These are phyloP conservation scores for Nothura maculosa DNA, from an alignment of 2,797 vertebrate genomes.

Conservation along the genomic window DNA sequence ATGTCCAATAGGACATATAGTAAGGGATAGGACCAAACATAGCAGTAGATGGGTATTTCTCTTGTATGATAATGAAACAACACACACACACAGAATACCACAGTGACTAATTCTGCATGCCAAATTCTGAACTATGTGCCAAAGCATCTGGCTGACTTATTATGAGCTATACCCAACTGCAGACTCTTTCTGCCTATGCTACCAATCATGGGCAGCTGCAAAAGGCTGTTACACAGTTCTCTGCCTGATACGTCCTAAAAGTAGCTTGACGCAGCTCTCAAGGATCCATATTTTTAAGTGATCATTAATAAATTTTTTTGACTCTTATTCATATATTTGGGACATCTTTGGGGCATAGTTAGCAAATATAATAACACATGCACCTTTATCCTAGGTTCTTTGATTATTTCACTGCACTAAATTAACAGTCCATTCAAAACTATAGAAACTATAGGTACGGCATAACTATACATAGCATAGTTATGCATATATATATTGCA, in stretches of 20 bases:
- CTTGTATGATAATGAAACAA: background rate
- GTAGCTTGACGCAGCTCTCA: background rate
- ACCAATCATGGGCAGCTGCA: background rate
- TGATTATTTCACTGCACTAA: background rate
- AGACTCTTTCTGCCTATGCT: background rate
- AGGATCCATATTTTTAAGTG: background rate
- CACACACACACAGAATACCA: background rate
- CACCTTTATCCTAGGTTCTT: background rate
- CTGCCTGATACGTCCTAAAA: background rate
- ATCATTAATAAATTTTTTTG: background rate
- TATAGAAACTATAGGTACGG: too few species aligned
- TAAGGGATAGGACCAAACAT: background rate
- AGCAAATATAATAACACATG: background rate
- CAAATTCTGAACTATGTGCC: background rate
- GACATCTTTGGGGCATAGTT: rapidly evolving
- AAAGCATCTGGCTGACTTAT: background rate
- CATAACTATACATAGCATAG: background rate
- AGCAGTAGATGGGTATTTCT: background rate
- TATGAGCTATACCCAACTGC: background rate
- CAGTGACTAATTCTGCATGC: background rate
- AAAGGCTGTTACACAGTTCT: background rate
- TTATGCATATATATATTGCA: too few species aligned
- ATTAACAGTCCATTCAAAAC: background rate
- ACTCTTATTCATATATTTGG: background rate
- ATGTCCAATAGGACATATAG: background rate